A percentile compares a stretch with the other conserved stretches of the same genome.
phyloP scores from a whole-genome alignment of 2,888 invertebrate genomes.

The Allygus modestus region DNA sequence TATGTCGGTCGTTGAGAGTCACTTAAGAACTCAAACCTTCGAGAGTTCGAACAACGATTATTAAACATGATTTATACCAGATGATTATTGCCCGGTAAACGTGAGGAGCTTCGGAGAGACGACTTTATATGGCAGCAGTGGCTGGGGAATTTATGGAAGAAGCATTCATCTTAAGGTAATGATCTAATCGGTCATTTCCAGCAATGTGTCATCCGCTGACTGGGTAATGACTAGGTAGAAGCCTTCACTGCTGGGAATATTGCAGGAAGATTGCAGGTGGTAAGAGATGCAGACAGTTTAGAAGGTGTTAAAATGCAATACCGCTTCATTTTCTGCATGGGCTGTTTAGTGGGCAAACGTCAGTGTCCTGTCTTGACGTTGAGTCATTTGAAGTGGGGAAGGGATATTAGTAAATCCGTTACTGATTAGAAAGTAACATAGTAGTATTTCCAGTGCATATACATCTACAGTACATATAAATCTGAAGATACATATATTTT shows the following conservation, averaged over 20 bases:
- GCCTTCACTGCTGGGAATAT: constrained; percentile 11
- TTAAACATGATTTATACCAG: constrained; percentile 17
- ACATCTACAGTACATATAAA: too few species aligned
- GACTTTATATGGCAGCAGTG: constrained; percentile 36
- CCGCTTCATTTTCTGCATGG: background rate
- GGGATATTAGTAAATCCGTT: too few species aligned
- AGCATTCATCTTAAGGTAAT: constrained; percentile 30
- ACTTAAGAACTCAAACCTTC: background rate
- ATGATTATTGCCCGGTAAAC: constrained; percentile 24
- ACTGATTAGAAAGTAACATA: too few species aligned
- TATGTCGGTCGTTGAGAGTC: background rate
- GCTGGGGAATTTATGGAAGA: constrained; percentile 23
- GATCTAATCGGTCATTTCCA: constrained; percentile 43
- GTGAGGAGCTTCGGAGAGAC: background rate
- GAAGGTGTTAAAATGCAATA: constrained; percentile 27
- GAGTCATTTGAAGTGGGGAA: background rate
- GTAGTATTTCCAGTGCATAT: too few species aligned
- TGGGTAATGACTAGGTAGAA: constrained; percentile 14
- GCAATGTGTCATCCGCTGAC: constrained; percentile 32
- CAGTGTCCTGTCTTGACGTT: background rate
- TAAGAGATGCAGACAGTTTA: constrained; percentile 14
- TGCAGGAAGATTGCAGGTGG: constrained; percentile 14
- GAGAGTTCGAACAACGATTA: background rate
- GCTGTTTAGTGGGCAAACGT: background rate
- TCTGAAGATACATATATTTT: too few species aligned